phyloP scores from a whole-genome alignment of 23 tunicate species.

The Trididemnum miniatum region DNA sequence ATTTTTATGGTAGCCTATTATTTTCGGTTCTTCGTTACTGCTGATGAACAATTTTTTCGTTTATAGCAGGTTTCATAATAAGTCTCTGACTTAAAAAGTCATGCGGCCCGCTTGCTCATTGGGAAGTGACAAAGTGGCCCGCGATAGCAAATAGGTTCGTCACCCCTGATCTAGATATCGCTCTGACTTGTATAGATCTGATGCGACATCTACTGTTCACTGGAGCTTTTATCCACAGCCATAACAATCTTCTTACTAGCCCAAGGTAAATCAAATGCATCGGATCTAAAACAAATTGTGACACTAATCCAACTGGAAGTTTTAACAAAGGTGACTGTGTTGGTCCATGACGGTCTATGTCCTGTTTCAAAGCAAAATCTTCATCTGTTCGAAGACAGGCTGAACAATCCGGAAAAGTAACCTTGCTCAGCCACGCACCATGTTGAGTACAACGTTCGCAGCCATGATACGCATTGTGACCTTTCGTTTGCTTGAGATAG shows the following conservation, averaged over 20 bases:
- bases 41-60: too few species aligned
- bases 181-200: neutral
- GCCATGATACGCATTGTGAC: conserved; percentile 34
- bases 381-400: conserved; percentile 34
- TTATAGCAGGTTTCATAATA: too few species aligned
- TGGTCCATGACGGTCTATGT: conserved; percentile 30
- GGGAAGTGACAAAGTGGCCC: too few species aligned
- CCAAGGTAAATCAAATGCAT: conserved; percentile 17
- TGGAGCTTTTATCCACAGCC: neutral
- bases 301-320: conserved; percentile 28
- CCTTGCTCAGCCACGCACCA: conserved; percentile 31
- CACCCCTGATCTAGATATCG: neutral
- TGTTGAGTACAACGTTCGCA: conserved; percentile 40
- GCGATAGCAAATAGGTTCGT: too few species aligned
- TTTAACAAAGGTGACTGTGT: conserved; percentile 16
- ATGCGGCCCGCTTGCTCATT: too few species aligned
- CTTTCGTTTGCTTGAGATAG: conserved; percentile 27
- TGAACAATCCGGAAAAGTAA: conserved; percentile 29
- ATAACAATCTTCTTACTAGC: neutral
- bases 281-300: conserved; percentile 24
- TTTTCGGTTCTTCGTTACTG: too few species aligned
- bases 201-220: neutral
- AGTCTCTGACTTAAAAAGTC: too few species aligned
- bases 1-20: too few species aligned
- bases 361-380: conserved; percentile 12